phyloP scores from a whole-genome alignment of 2,113 vertebrate species.

The Alexandromys fortis region DNA sequence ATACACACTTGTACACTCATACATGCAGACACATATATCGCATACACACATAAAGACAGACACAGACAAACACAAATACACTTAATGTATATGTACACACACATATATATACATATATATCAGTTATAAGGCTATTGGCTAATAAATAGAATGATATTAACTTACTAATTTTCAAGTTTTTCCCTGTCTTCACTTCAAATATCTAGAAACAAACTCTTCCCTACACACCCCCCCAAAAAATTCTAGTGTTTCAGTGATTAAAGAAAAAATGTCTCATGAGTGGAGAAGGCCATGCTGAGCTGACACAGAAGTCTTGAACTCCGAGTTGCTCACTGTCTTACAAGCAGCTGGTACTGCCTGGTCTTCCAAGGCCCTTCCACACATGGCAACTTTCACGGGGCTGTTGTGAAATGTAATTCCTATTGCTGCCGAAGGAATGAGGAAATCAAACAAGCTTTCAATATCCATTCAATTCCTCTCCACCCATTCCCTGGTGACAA shows the following conservation, averaged over 20 bases:
- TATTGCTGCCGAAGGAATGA: neutral
- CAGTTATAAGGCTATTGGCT: neutral
- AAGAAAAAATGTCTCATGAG: neutral
- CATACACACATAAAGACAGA: neutral
- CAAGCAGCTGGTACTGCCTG: neutral
- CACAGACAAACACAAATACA: neutral
- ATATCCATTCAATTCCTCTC: neutral
- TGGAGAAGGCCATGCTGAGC: neutral
- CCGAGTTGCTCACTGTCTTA: neutral
- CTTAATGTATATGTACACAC: neutral
- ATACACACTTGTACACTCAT: neutral
- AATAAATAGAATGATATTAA: neutral
- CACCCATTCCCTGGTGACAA: neutral
- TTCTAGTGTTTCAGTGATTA: neutral
- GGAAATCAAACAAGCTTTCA: neutral
- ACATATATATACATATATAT: no score
- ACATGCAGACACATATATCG: no score
- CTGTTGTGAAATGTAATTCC: neutral
- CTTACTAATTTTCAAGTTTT: conserved; percentile 38
- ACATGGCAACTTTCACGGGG: neutral
- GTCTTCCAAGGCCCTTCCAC: neutral
- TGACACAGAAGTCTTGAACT: neutral
- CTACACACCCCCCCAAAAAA: neutral
- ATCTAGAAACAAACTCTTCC: neutral
- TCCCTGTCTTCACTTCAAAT: neutral